A percentile compares a stretch with the other conserved stretches of the same genome.
These are phyloP conservation scores for Drosophila nigricruria DNA, from an alignment of 2,888 invertebrate species.

Conservation along the genomic window DNA sequence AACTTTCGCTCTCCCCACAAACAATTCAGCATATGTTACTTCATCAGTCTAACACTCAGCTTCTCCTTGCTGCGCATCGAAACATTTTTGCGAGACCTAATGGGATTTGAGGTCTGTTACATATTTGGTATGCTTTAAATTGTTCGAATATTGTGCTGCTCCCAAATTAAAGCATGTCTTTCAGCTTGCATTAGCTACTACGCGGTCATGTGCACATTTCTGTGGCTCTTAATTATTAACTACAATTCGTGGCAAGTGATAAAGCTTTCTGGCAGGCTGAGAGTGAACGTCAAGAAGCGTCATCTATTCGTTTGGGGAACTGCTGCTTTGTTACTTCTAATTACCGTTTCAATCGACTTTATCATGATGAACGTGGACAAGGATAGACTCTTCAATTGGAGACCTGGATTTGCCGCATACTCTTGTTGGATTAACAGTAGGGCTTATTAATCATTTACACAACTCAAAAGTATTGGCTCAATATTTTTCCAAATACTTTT, in stretches of 20 bases:
- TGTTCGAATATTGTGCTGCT: no score
- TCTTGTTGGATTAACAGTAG: slow-evolving; percentile 3
- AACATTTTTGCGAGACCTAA: no score
- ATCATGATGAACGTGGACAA: neutral
- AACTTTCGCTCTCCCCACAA: neutral
- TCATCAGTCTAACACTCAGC: slow-evolving; percentile 1
- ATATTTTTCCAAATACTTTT: neutral
- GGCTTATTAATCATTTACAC: neutral
- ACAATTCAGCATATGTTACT: neutral
- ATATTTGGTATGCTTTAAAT: neutral
- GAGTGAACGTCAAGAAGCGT: neutral
- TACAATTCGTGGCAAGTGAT: neutral
- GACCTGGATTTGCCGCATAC: neutral
- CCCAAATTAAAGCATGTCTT: neutral
- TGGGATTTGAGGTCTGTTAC: neutral
- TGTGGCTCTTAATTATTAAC: neutral
- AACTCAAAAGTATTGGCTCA: neutral
- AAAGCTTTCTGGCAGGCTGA: neutral
- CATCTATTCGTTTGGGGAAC: neutral
- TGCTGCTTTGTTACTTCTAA: neutral
- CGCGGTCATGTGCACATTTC: slow-evolving; percentile 1
- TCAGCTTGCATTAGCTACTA: slow-evolving; percentile 1
- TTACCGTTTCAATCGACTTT: neutral
- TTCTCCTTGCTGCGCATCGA: neutral
- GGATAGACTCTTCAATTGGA: neutral